Base-by-base conservation (phyloP, 2,888 invertebrate species). In the Ormyrus labotus region DNA sequence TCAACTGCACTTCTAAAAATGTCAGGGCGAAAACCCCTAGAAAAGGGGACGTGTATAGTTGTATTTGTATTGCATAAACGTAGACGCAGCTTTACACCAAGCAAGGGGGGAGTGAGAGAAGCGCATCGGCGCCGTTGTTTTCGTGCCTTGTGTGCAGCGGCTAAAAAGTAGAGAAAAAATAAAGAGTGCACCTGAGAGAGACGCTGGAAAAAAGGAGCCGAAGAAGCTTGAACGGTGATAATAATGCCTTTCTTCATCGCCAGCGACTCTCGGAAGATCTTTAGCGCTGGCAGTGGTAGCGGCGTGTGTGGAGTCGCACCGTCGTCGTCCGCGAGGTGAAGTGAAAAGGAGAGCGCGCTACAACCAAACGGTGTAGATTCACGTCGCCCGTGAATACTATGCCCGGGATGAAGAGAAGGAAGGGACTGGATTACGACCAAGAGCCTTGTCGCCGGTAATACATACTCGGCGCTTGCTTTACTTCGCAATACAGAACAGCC, bases 381-480 rank as follows among this genome's bases (percentile, higher is more conserved):
- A 72, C 45, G 7, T 34, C 34, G 34, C 34, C 34, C 34, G 34
- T 34, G 34, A 34, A 34, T 34, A 45, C 19, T 57, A 73, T 64
- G 51, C 47, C 50, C 13, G 73, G 64, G 45, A 64, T 73, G 72
- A 63, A 11, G 72, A 73, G 55, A 7, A 51, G 13, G 34, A 11
- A 55, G 48, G 65, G 57, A 6, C 57, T 11, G 8, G 55, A 50
- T n/a, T 13, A 50, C 50, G 50, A 65, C 10, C n/a, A 65, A 48
- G 64, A 47, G 55, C 64, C 53, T 19, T 64, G 51, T 53, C 58
- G 60, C 51, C 74, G 74, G 72, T 73, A 73, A 73, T 73, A 34
- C 34, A 34, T 34, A 73, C 64, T 73, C 47, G 72, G 70, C 69
- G 34, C 34, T 34, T 34, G 34, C 34, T 34, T 34, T 34, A 34